phyloP scores from a whole-genome alignment of 1,140 invertebrate genomes.

The Acromyrmex charruanus region DNA sequence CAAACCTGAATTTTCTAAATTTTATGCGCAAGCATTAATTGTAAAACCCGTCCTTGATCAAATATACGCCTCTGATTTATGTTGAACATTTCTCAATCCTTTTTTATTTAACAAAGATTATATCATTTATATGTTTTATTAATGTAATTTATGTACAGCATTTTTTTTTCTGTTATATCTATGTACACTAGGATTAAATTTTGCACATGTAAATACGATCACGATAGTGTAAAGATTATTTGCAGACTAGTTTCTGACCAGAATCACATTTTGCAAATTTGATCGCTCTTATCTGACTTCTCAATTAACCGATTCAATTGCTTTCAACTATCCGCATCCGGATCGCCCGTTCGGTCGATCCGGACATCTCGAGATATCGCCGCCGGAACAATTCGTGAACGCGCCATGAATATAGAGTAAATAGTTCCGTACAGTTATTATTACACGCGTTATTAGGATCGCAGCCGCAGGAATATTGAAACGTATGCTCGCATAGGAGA shows the following conservation, averaged over 20 bases:
- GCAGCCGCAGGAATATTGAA: slow-evolving; percentile 48
- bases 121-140: neutral
- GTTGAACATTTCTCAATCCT: too few relatives aligned
- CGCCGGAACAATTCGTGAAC: slow-evolving; percentile 38
- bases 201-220: neutral
- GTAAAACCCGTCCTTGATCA: too few relatives aligned
- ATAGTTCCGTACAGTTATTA: slow-evolving; percentile 56
- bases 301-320: slow-evolving; percentile 44
- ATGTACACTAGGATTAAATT: neutral
- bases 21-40: too few relatives aligned
- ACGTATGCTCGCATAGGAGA: slow-evolving; percentile 24
- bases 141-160: neutral
- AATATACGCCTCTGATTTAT: too few relatives aligned
- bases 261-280: slow-evolving; percentile 16
- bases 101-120: neutral
- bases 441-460: slow-evolving; percentile 55
- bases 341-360: slow-evolving; percentile 9
- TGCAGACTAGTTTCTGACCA: neutral
- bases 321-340: slow-evolving; percentile 35
- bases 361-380: slow-evolving; percentile 45
- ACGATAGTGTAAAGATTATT: neutral
- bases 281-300: neutral
- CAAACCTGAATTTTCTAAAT: too few relatives aligned
- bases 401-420: slow-evolving; percentile 59
- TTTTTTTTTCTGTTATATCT: neutral